Base-by-base conservation (phyloP, 2,797 vertebrate species). In the Xiphophorus birchmanni region DNA sequence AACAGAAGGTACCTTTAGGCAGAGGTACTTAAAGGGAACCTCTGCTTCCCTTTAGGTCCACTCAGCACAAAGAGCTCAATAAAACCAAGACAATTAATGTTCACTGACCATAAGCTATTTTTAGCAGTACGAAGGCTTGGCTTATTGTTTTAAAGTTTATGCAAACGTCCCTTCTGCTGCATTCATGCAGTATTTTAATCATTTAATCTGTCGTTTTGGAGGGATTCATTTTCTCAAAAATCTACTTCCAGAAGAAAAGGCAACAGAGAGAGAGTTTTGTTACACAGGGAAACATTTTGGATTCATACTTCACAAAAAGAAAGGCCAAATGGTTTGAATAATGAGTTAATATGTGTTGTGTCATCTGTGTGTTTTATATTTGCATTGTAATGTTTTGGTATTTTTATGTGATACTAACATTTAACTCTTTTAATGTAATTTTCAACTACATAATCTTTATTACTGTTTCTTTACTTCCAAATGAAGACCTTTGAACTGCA, bases 81-180 rank as follows among this genome's bases (percentile, higher is more conserved):
- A 75, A 47, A 71, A 72, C 13, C 72, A 32, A 71, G 60, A 52
- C 48, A 47, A 76, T 82, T 65, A 78, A 81, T 73, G 63, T 69
- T 29, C 37, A 42, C 65, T 1, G 12, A 10, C 2, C 21, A 40
- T 65, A 50, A 76, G 58, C 69, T 21, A 63, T 48, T 45, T 42
- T 56, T 56, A 52, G 32, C 29, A 47, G 74, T 72, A 47, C 32
- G 47, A 63, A 44, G 56, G 35, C 67, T 0, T n/a, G 23, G 26
- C 26, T 60, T 60, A 4, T 42, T 74, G 13, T 58, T 29, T 58
- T 29, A 29, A 63, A 63, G 15, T 32, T 63, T 26, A 5, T 18
- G 58, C 9, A 35, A 35, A 35, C 1, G 13, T 63, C 29, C 5
- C 2, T 63, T 35, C 9, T 35, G 58, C 13, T 17, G 29, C 29